phyloP scores from a whole-genome alignment of 2,797 vertebrate species.

The Eidolon dupreanum region DNA sequence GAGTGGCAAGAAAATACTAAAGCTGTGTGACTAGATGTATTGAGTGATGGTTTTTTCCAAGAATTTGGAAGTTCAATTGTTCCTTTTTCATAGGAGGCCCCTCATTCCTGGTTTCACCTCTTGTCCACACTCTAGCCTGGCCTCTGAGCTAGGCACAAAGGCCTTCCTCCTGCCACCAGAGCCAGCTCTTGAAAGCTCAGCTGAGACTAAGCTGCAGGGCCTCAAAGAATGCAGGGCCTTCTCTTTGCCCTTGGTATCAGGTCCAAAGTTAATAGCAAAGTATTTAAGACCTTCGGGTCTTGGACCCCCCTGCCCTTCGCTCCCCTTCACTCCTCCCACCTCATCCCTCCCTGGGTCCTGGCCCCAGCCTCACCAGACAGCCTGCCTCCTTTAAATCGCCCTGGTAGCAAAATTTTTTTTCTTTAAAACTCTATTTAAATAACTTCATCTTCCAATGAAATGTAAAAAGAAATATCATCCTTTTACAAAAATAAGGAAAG shows the following conservation, averaged over 20 bases:
- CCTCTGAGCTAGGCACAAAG: neutral
- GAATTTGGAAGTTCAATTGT: neutral
- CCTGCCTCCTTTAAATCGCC: neutral
- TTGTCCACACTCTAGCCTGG: neutral
- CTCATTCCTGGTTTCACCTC: neutral
- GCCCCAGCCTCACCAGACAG: neutral
- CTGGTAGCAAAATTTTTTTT: neutral
- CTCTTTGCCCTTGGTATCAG: neutral
- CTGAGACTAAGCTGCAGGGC: no score
- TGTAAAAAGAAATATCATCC: neutral
- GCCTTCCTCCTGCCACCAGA: neutral
- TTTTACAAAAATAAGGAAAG: neutral
- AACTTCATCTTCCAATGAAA: neutral
- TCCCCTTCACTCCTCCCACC: rapidly evolving
- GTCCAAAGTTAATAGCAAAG: neutral
- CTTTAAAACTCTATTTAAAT: neutral
- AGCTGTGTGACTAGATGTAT: neutral
- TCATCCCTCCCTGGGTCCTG: no score
- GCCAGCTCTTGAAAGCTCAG: neutral
- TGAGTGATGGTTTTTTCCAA: neutral
- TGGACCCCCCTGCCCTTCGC: no score
- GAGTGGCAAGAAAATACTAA: neutral
- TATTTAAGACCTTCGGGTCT: neutral
- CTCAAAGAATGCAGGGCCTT: neutral
- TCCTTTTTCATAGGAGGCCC: neutral